Conservation (phyloP, 2,888 invertebrate species). For the Drosophila subquinaria region DNA sequence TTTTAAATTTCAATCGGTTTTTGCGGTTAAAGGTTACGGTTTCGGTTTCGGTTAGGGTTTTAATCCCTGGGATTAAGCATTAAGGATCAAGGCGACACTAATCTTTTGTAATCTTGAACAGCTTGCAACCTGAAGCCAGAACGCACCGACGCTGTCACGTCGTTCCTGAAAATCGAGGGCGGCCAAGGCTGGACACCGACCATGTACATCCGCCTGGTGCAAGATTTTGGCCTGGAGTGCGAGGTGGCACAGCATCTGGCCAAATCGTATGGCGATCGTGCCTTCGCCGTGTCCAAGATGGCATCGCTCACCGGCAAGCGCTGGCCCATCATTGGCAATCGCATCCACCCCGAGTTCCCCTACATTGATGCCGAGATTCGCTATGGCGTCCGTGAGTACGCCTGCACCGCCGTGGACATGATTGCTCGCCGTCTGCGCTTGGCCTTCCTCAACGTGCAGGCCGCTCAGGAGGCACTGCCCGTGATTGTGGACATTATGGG, state of each 20-base stretch:
- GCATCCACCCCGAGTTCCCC: conserved; percentile 98
- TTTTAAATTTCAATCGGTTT: no score
- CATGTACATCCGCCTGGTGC: conserved; percentile 98
- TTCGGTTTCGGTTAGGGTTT: no score
- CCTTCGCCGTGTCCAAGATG: conserved; percentile 98
- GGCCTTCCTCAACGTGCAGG: conserved; percentile 98
- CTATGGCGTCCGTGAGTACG: conserved; percentile 98
- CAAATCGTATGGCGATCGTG: conserved; percentile 98
- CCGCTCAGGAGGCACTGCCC: conserved; percentile 97
- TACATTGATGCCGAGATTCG: conserved; percentile 98
- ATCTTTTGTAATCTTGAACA: conserved; percentile 75
- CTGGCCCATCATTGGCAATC: conserved; percentile 99
- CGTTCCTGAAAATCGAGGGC: conserved; percentile 97
- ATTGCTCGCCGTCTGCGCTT: conserved; percentile 96
- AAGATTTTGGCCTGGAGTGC: conserved; percentile 99
- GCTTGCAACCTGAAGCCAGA: conserved; percentile 91
- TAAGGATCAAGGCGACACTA: not conserved
- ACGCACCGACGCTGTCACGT: conserved; percentile 91
- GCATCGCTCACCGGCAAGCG: conserved; percentile 97
- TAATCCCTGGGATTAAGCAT: not conserved
- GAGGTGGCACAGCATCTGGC: conserved; percentile 98
- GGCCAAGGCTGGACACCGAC: conserved; percentile 99
- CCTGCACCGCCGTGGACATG: conserved; percentile 98
- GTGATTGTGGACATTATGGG: conserved; percentile 97
- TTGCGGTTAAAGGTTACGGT: no score